phyloP scores from a whole-genome alignment of 2,888 invertebrate genomes.

The Orthonychiurus folsomi region DNA sequence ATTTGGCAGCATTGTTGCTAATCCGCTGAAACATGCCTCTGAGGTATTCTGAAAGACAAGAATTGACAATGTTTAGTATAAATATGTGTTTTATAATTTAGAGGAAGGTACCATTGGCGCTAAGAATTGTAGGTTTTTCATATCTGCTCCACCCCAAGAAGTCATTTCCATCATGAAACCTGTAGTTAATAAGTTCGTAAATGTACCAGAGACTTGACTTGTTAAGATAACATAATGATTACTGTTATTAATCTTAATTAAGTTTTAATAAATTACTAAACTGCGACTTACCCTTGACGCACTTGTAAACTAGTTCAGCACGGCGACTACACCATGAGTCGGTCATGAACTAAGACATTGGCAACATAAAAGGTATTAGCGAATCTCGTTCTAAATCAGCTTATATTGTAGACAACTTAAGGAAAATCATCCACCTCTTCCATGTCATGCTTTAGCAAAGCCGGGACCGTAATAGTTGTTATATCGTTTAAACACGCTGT shows the following conservation, averaged over 20 bases:
- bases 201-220: not conserved
- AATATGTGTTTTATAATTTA: not conserved
- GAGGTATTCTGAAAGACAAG: slow-evolving; percentile 67
- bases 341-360: slow-evolving; percentile 69
- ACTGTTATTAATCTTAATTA: not conserved
- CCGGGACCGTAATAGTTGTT: slow-evolving; percentile 82
- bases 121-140: slow-evolving; percentile 77
- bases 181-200: no score
- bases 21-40: slow-evolving; percentile 66
- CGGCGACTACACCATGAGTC: slow-evolving; percentile 91
- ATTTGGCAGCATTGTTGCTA: slow-evolving; percentile 79
- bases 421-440: slow-evolving; percentile 61
- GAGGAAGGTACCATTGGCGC: slow-evolving; percentile 74
- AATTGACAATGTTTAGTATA: not conserved
- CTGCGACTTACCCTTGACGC: slow-evolving; percentile 97
- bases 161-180: slow-evolving; percentile 96
- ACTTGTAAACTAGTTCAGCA: slow-evolving; percentile 95
- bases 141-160: slow-evolving; percentile 80
- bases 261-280: not conserved
- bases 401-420: not conserved
- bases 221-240: not conserved
- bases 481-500: slow-evolving; percentile 91
- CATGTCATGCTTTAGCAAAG: slow-evolving; percentile 85
- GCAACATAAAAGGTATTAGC: slow-evolving; percentile 5
- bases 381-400: not conserved